Evolutionary conservation across 2,797 vertebrate genomes (phyloP).

Genomic region (Parambassis ranga): DNA sequence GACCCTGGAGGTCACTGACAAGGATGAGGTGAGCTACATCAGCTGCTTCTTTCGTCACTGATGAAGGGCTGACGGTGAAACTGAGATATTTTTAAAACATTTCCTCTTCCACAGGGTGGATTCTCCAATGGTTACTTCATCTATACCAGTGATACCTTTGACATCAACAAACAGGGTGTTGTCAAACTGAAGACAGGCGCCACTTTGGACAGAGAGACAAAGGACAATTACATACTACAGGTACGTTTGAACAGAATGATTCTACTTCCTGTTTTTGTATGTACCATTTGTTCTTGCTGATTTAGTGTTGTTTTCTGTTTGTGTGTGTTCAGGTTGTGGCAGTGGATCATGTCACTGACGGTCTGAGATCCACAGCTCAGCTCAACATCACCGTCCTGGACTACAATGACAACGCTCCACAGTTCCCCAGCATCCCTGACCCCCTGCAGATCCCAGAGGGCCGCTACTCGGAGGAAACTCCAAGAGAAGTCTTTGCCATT

Average conservation of each 20-base stretch:
- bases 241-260: conserved; percentile 12
- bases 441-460: conserved; percentile 65
- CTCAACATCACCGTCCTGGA: conserved; percentile 80
- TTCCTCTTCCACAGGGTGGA: conserved; percentile 52
- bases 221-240: conserved; percentile 70
- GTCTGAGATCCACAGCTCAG: conserved; percentile 75
- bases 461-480: conserved; percentile 33
- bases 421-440: conserved; percentile 74
- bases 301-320: neutral
- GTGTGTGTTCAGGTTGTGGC: too few relatives aligned
- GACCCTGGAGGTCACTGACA: conserved; percentile 75
- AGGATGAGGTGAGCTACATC: conserved; percentile 71
- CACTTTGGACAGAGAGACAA: conserved; percentile 81
- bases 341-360: conserved; percentile 66
- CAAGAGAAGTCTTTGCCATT: conserved; percentile 53
- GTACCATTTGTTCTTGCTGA: neutral
- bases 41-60: neutral
- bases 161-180: conserved; percentile 72
- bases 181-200: conserved; percentile 70
- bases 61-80: neutral
- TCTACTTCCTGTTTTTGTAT: neutral
- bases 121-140: conserved; percentile 80
- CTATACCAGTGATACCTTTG: conserved; percentile 68
- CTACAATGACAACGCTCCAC: conserved; percentile 84
- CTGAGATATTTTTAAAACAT: rapidly evolving